Conservation (phyloP, 2,888 invertebrate genomes). For the Ophioninae sp. region DNA sequence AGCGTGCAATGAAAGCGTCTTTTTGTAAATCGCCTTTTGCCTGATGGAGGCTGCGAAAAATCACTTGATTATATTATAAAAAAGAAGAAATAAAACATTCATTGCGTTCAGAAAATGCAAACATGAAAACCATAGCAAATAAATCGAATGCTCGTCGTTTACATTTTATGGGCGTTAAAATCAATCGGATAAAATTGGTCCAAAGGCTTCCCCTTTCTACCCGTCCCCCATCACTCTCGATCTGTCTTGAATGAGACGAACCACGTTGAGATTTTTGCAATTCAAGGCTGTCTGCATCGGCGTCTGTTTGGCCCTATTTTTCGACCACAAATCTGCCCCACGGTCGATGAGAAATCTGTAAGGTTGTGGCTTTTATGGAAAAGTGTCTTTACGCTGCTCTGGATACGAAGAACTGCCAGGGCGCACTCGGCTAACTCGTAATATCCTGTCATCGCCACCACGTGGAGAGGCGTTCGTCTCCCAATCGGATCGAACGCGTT, state of each 20-base stretch:
- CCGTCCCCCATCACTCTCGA: constrained; percentile 7
- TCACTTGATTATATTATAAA: background rate
- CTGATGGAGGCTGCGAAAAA: background rate
- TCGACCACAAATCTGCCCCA: constrained; percentile 59
- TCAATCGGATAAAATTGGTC: background rate
- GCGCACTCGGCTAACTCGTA: constrained; percentile 59
- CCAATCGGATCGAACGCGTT: constrained; percentile 60
- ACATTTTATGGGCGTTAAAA: background rate
- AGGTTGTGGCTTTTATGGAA: background rate
- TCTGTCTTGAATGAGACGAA: constrained; percentile 58
- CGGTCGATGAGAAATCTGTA: constrained; percentile 59
- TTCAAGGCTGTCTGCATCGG: constrained; percentile 61
- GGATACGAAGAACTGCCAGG: background rate
- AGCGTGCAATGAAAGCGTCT: background rate
- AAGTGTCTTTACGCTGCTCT: constrained; percentile 5
- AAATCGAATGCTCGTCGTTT: background rate
- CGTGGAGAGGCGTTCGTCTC: constrained; percentile 61
- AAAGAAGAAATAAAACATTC: background rate
- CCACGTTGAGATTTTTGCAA: constrained; percentile 58
- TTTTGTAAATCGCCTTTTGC: background rate
- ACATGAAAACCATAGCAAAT: background rate
- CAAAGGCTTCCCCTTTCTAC: background rate
- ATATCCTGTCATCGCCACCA: constrained; percentile 61
- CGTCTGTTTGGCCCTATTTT: constrained; percentile 60
- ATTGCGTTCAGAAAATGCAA: background rate